phyloP scores from a whole-genome alignment of 2,797 vertebrate species.

The Clarias laeviceps region DNA sequence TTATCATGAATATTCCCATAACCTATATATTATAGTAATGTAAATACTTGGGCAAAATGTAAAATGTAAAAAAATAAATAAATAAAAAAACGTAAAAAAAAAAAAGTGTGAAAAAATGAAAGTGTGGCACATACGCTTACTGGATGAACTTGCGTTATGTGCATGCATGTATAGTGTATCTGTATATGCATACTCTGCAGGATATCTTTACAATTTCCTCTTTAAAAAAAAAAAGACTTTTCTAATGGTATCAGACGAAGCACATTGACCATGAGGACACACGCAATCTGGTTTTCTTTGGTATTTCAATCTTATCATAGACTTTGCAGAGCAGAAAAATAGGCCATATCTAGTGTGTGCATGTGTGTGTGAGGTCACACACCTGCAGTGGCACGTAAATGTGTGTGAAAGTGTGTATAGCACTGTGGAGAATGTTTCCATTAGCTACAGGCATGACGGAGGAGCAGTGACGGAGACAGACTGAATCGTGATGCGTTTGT shows the following conservation, averaged over 20 bases:
- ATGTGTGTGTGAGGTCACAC: slow-evolving; percentile 44
- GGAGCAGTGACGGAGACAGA: background rate
- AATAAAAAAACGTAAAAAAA: no score
- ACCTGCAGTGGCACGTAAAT: slow-evolving; percentile 46
- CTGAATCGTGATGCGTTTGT: background rate
- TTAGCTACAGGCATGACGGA: slow-evolving; percentile 28
- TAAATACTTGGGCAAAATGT: background rate
- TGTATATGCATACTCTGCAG: background rate
- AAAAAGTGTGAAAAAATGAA: no score
- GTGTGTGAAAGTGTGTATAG: slow-evolving; percentile 53
- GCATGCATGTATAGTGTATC: background rate
- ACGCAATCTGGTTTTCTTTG: background rate
- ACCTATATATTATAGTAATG: background rate
- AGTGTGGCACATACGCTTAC: no score
- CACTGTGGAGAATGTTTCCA: slow-evolving; percentile 45
- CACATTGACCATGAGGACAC: background rate
- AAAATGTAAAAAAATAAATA: background rate
- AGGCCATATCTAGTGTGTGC: slow-evolving; percentile 40
- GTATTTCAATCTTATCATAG: slow-evolving; percentile 7
- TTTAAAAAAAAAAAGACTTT: background rate
- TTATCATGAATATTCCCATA: background rate
- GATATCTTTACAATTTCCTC: background rate
- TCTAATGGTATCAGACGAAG: background rate
- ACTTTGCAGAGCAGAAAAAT: background rate
- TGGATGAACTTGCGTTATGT: background rate